Evolutionary conservation across 2,888 invertebrate species (phyloP), one percentile per base, ranked within the genome.

Genomic region (Rhingia campestris): DNA sequence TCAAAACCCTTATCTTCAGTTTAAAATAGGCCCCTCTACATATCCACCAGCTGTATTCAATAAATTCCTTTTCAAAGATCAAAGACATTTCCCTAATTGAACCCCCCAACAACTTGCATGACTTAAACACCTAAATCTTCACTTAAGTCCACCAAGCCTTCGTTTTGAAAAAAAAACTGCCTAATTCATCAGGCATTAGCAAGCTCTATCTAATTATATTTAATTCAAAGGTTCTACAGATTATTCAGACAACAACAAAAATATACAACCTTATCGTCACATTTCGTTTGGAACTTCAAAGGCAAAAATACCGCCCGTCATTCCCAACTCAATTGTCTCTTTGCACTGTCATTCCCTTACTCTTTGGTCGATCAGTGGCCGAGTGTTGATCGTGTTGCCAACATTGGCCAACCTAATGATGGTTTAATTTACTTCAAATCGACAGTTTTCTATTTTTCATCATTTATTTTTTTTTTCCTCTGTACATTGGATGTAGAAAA

Each of bases 401-500:
- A 49, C 77, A 47, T 51, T 70, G 35, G 32, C 63, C 32, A 54
- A 67, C 88, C 89, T 90, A 90, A 90, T 90, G 91, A 91, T 90
- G 88, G 89, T 90, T 91, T 91, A 90, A 90, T 90, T 90, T 90
- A 89, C 89, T 89, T 90, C 87, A 86, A 88, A 88, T 88, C 87
- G 87, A 86, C 86, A 82, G 82, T 86, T 56, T 56, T 64, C 33
- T 49, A 22, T 22, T 22, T 22, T 22, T 22, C 22, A 7, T 22
- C 14, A 6, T 4, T 45, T 45, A 14, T 47, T 45, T 41, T 6
- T 59, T 56, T 70, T 43, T 47, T 64, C 54, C 59, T 7, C 39
- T 47, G 12, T 14, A 41, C 45, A 54, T 37, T 56, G 51, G 22
- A 53, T 22, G 22, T 22, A 39, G 10, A 35, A 45, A 79, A 54